Base-by-base conservation (phyloP, 1,140 invertebrate species). In the Chionoecetes opilio region DNA sequence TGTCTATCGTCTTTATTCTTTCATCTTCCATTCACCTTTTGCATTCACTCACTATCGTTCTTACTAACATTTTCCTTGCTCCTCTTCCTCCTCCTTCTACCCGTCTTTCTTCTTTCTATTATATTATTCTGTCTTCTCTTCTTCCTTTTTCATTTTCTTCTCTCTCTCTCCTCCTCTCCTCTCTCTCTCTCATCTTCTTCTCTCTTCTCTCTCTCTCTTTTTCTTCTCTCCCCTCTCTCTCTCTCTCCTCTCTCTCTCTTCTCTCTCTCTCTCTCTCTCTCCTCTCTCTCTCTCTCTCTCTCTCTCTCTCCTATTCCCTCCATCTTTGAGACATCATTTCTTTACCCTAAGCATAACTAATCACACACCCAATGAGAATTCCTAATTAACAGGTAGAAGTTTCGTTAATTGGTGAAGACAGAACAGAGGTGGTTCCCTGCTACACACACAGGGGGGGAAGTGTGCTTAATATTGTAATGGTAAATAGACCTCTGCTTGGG, bases 311-410 rank as follows among this genome's bases (percentile, higher is more conserved):
- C 35, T 34, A 29, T 3, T 9, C 26, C 17, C 85, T 88, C 84
- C 84, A 87, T 86, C 92, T 92, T 35, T 82, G 53, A 82, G 91
- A 82, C 91, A 29, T 82, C 53, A 82, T 35, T 34, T 75, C 91
- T 92, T 92, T 92, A 92, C 91, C 31, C 32, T 82, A 41, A 92
- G 91, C n/a, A 92, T 92, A 92, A 92, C 31, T 92, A 92, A 92
- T 92, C 63, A 82, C 53, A 53, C 31, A 9, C 11, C 91, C 91
- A 92, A 92, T 92, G 91, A 92, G 63, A 92, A 92, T 92, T 26
- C 63, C 91, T 92, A 92, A 92, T 92, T 92, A 92, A 75, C 75
- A 38, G 91, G 91, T 82, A 92, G 63, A 92, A 82, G 91, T 92
- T 92, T 35, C 63, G 31, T 82, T 92, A 92, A 92, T 92, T 92